These are phyloP conservation scores for Pteria penguin DNA, from an alignment of 2,888 invertebrate genomes.

Conservation along the genomic window DNA sequence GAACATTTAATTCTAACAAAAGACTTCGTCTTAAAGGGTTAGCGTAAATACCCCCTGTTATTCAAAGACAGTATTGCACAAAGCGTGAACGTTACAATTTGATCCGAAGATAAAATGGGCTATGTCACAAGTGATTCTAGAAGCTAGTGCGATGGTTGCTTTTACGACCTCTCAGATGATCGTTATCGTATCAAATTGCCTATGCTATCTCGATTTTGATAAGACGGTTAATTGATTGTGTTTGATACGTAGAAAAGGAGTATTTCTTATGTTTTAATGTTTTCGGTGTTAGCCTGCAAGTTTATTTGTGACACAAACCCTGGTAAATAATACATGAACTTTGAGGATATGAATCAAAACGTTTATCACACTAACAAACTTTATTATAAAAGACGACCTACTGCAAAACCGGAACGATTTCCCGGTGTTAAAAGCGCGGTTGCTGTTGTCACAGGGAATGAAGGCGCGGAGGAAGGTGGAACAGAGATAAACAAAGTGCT, in stretches of 20 bases:
- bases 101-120: neutral
- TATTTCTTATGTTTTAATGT: neutral
- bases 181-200: neutral
- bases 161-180: neutral
- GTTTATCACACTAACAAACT: slow-evolving; percentile 16
- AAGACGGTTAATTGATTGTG: too few species aligned
- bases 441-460: neutral
- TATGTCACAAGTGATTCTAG: neutral
- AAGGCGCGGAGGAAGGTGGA: neutral
- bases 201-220: neutral
- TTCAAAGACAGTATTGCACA: neutral
- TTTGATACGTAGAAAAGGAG: too few species aligned
- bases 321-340: too few species aligned
- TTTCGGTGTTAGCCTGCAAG: neutral
- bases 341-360: slow-evolving; percentile 17
- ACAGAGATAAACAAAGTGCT: slow-evolving; percentile 1
- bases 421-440: slow-evolving; percentile 4
- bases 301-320: neutral
- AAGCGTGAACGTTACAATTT: neutral
- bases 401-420: neutral
- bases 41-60: neutral
- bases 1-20: neutral
- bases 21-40: neutral
- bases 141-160: neutral
- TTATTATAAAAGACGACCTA: slow-evolving; percentile 22